phyloP scores from a whole-genome alignment of 2,888 invertebrate species.

The Caenorhabditis afra region DNA sequence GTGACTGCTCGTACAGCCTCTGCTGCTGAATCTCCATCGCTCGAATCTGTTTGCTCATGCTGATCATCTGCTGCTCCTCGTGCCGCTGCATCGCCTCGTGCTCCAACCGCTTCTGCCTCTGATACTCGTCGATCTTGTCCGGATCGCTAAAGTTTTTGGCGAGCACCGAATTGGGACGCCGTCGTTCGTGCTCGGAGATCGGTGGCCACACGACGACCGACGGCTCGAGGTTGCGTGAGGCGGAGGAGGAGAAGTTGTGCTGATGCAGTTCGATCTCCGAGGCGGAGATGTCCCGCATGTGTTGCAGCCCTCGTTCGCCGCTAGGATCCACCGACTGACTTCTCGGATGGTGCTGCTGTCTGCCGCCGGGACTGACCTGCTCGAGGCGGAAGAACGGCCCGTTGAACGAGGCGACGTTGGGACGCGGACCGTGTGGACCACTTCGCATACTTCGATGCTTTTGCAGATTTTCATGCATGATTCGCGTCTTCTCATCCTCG shows the following conservation, averaged over 20 bases:
- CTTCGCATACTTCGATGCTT: conserved; percentile 68
- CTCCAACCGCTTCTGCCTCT: conserved; percentile 75
- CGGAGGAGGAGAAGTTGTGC: conserved; percentile 45
- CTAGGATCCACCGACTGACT: conserved; percentile 62
- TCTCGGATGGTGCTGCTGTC: conserved; percentile 34
- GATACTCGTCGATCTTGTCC: conserved; percentile 74
- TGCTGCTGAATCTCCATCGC: conserved; percentile 75
- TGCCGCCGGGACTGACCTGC: conserved; percentile 67
- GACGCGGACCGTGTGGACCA: conserved; percentile 58
- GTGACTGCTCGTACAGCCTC: conserved; percentile 68
- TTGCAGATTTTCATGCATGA: conserved; percentile 78
- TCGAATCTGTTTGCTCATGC: conserved; percentile 73
- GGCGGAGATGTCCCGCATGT: conserved; percentile 63
- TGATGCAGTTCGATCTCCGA: conserved; percentile 69
- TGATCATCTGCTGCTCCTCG: conserved; percentile 68
- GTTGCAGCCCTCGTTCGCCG: conserved; percentile 36
- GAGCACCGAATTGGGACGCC: conserved; percentile 71
- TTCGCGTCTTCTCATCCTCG: conserved; percentile 71
- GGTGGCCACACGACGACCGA: conserved; percentile 80
- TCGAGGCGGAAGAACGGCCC: conserved; percentile 80
- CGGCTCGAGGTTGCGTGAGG: conserved; percentile 45
- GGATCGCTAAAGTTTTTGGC: conserved; percentile 75
- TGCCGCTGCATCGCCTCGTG: conserved; percentile 72
- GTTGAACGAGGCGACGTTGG: conserved; percentile 73
- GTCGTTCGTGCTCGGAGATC: conserved; percentile 64